Conservation (phyloP, 1,140 invertebrate genomes). For the Ceratina calcarata region DNA sequence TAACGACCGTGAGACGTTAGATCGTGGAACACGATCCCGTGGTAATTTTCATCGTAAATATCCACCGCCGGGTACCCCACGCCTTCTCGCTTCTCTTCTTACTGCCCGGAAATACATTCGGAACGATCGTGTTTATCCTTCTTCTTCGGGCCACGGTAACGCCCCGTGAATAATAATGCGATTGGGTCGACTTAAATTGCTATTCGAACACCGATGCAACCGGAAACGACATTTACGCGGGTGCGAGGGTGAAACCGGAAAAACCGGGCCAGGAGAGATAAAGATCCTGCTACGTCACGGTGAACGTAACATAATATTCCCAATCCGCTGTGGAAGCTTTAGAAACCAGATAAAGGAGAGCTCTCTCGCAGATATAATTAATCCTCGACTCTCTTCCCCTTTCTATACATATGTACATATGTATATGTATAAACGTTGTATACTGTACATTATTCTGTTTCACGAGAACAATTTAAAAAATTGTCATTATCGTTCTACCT, state of each 20-base stretch:
- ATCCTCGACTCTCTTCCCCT: slow-evolving; percentile 44
- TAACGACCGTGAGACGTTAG: slow-evolving; percentile 21
- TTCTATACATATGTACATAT: too few relatives aligned
- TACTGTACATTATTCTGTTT: too few relatives aligned
- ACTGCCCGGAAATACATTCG: not conserved
- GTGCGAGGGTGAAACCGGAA: not conserved
- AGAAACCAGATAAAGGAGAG: slow-evolving; percentile 66
- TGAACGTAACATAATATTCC: slow-evolving; percentile 60
- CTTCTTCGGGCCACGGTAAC: not conserved
- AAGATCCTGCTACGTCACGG: slow-evolving; percentile 37
- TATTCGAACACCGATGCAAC: not conserved
- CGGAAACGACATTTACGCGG: slow-evolving; percentile 36
- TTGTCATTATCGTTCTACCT: not conserved
- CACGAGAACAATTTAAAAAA: too few relatives aligned
- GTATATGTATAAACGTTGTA: too few relatives aligned
- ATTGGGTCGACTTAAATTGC: slow-evolving; percentile 9
- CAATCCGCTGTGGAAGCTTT: slow-evolving; percentile 65
- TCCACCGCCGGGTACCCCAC: not conserved
- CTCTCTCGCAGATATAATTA: slow-evolving; percentile 63
- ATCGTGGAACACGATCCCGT: slow-evolving; percentile 21
- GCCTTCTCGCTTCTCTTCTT: too few relatives aligned
- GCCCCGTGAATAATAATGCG: slow-evolving; percentile 9
- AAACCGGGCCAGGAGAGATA: slow-evolving; percentile 2
- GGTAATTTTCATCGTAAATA: slow-evolving; percentile 46
- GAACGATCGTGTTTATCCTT: slow-evolving; percentile 16